Evolutionary conservation across 2,113 vertebrate species (phyloP).

Genomic region (Hoplias malabaricus): DNA sequence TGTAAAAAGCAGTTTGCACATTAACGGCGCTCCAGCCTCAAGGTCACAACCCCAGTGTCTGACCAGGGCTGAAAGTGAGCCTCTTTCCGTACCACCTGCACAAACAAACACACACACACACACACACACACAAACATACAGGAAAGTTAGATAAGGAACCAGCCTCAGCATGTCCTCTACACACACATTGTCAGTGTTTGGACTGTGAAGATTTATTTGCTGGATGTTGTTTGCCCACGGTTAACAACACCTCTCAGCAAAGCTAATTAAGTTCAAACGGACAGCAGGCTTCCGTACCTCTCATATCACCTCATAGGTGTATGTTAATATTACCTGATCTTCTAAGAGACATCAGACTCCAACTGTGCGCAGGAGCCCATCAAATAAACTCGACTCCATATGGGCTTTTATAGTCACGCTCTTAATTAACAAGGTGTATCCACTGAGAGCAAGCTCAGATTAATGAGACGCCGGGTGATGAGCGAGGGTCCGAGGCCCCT

Average conservation of each 20-base stretch:
- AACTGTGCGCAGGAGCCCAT: background rate
- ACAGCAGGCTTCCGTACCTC: background rate
- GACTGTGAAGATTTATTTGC: background rate
- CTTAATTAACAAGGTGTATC: constrained; percentile 19
- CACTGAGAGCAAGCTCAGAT: constrained; percentile 1
- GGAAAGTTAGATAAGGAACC: background rate
- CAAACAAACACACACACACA: background rate
- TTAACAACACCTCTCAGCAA: background rate
- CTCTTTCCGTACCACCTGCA: constrained; percentile 7
- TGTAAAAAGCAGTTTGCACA: constrained; percentile 52
- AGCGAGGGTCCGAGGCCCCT: background rate
- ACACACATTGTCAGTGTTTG: background rate
- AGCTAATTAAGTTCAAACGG: background rate
- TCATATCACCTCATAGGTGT: background rate
- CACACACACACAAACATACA: background rate
- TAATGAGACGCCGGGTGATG: background rate
- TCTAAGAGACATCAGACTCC: background rate
- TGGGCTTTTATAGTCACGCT: constrained; percentile 2
- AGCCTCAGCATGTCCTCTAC: background rate
- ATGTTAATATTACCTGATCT: background rate
- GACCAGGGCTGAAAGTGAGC: constrained; percentile 30
- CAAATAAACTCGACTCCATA: constrained; percentile 6
- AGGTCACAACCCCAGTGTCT: constrained; percentile 47
- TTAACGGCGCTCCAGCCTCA: constrained; percentile 45
- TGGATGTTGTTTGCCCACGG: background rate